Base-by-base conservation (phyloP, 2,888 invertebrate genomes). In the Agonopterix heracliana region DNA sequence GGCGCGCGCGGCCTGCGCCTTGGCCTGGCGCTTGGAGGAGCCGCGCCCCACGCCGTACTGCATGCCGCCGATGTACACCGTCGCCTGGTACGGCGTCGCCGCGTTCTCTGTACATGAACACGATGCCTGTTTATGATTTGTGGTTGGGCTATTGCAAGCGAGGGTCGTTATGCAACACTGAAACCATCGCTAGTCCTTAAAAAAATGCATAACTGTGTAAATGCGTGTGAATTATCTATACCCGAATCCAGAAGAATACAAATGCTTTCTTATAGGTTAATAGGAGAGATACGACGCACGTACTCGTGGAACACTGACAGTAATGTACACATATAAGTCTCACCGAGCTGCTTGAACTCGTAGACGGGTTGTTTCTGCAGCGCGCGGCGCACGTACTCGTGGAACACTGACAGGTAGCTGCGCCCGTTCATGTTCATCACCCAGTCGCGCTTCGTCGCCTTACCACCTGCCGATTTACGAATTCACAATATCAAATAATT, bases 271-370 rank as follows among this genome's bases (percentile, higher is more conserved):
- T n/a, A n/a, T n/a, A n/a, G n/a, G n/a, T n/a, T n/a, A n/a, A n/a
- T n/a, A n/a, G n/a, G n/a, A n/a, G n/a, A n/a, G n/a, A n/a, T n/a
- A n/a, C 98, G 95, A 61, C 98, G 97, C 40, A 98, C 96, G 82
- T 98, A 99, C 81, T 99, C 99, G 81, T 99, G 99, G 61, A 99
- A 90, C 71, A 99, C 97, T 61, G 98, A 97, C 8, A 99, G 95
- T n/a, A n/a, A n/a, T n/a, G n/a, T 17, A 17, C 17, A 17, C 17
- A 17, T 17, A 17, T 17, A 5, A 26, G 26, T 26, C 80, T 78
- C 66, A 93, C 94, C 93, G 45, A 97, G 88, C 83, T 98, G 98
- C 64, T 94, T 94, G 77, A 97, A 98, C 72, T 95, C 93, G 79
- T 98, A 98, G 0, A 94, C 93, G 1, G 98, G 98, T 64, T 98